Conservation (phyloP, 2,797 vertebrate genomes). For the Ctenopoma multispine region DNA sequence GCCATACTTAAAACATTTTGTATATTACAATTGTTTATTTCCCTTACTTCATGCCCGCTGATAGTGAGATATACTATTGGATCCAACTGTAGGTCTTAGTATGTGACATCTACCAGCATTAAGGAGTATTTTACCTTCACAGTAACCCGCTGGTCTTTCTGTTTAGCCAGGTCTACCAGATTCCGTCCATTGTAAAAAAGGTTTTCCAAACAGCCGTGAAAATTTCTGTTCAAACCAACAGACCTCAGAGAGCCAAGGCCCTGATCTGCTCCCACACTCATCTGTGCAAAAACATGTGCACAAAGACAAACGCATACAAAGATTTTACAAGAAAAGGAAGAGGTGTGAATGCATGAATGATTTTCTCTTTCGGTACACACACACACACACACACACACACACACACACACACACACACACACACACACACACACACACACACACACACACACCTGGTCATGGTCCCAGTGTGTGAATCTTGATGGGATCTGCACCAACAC, state of each 20-base stretch:
- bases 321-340: not conserved
- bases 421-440: no score
- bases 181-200: conserved; percentile 89
- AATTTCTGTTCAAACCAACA: conserved; percentile 78
- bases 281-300: conserved; percentile 77
- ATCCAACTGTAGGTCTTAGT: not conserved
- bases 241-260: conserved; percentile 81
- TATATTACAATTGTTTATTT: no score
- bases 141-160: conserved; percentile 85
- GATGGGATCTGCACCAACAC: conserved; percentile 85
- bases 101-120: not conserved
- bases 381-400: no score
- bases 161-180: conserved; percentile 86
- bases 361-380: no score
- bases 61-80: not conserved
- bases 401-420: not conserved
- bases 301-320: not conserved
- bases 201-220: conserved; percentile 95
- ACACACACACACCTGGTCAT: conserved; percentile 87
- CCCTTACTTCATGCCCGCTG: no score
- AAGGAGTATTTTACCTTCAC: conserved; percentile 81
- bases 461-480: conserved; percentile 86
- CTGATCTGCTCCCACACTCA: conserved; percentile 91
- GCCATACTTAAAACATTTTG: no score
- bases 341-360: not conserved